A percentile compares a stretch with the other conserved stretches of the same genome.
phyloP scores from a whole-genome alignment of 1,140 invertebrate species.

The Pachypsylla venusta region DNA sequence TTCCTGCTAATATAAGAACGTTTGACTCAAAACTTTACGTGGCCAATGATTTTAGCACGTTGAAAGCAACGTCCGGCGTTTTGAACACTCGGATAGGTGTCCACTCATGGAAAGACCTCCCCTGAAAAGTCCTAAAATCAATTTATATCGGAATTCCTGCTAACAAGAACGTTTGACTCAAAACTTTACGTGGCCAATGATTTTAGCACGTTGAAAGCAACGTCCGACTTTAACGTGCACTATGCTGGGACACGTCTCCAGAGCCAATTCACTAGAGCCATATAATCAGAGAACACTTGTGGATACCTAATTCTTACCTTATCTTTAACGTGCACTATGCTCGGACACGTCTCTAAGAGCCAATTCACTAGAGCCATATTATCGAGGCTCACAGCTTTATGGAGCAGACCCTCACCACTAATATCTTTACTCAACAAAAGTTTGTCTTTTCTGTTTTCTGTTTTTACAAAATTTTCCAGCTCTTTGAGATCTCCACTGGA shows the following conservation, averaged over 20 bases:
- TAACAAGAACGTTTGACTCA: no score
- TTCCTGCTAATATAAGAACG: no score
- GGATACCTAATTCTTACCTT: no score
- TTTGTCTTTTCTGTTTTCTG: constrained; percentile 35
- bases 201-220: no score
- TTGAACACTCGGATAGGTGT: no score
- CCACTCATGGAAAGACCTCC: no score
- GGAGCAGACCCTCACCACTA: constrained; percentile 54
- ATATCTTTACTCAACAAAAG: constrained; percentile 52
- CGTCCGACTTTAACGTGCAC: constrained; percentile 56
- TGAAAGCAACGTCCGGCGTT: no score
- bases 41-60: no score
- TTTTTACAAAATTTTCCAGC: constrained; percentile 41
- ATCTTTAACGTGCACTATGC: constrained; percentile 54
- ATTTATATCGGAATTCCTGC: no score
- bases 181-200: no score
- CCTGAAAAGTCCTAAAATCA: no score
- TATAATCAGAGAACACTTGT: constrained; percentile 54
- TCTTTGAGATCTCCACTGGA: constrained; percentile 47
- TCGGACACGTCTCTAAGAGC: constrained; percentile 55
- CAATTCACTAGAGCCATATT: constrained; percentile 54
- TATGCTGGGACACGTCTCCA: constrained; percentile 53
- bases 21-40: no score
- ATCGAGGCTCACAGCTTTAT: constrained; percentile 64
- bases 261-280: constrained; percentile 54